These are phyloP conservation scores for Chrosomus eos DNA, from an alignment of 2,797 vertebrate genomes.

Conservation along the genomic window DNA sequence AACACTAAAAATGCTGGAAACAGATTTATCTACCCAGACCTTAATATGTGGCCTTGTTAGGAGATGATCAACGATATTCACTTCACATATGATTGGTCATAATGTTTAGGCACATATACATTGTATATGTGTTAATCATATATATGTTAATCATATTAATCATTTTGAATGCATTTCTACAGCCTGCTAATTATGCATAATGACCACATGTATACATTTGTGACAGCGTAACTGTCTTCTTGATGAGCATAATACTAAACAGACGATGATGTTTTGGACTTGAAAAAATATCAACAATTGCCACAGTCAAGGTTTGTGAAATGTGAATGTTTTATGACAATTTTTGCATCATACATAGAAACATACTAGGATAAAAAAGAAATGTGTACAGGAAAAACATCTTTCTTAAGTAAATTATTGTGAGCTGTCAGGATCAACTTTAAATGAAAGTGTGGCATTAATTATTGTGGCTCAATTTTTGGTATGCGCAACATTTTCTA, in stretches of 20 bases:
- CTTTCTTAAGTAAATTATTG: neutral
- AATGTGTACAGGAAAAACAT: neutral
- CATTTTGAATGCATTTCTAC: neutral
- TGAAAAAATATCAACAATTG: conserved; percentile 23
- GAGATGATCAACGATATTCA: too few relatives aligned
- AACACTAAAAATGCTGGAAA: too few relatives aligned
- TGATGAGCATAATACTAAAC: neutral
- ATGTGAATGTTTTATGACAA: neutral
- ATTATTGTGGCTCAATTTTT: conserved; percentile 17
- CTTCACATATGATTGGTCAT: neutral
- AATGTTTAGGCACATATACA: neutral
- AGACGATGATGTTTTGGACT: neutral
- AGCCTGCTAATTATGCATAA: neutral
- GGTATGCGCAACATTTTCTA: conserved; percentile 18
- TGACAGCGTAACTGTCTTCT: neutral
- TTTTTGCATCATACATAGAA: conserved; percentile 30
- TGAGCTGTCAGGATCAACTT: conserved; percentile 1
- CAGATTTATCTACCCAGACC: too few relatives aligned
- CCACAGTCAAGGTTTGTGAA: conserved; percentile 21
- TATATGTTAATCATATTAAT: too few relatives aligned
- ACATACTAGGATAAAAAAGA: neutral
- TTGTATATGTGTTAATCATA: too few relatives aligned
- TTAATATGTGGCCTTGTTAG: too few relatives aligned
- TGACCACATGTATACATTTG: neutral
- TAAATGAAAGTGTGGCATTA: conserved; percentile 2